A percentile compares a stretch with the other conserved stretches of the same genome.
Conservation (phyloP, 2,888 invertebrate species). For the Mycalesis mineus region DNA sequence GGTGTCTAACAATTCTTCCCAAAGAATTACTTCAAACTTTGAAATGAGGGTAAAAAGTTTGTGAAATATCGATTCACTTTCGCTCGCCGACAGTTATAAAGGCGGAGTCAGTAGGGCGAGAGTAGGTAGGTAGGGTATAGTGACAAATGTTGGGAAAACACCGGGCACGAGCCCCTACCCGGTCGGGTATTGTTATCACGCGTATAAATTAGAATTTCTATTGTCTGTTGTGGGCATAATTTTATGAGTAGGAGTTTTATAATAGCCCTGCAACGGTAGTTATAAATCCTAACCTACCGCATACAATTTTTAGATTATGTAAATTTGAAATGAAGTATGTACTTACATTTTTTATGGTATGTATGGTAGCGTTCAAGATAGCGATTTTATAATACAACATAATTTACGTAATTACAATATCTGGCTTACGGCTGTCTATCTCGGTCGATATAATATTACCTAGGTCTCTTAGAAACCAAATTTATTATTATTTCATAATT, state of each 20-base stretch:
- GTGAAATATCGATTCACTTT: slow-evolving; percentile 19
- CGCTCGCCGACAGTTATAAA: slow-evolving; percentile 13
- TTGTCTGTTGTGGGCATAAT: slow-evolving; percentile 6
- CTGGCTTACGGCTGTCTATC: no score
- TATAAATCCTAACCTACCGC: no score
- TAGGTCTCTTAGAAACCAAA: no score
- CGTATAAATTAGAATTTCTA: slow-evolving; percentile 8
- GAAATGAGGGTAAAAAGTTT: slow-evolving; percentile 11
- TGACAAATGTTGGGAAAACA: slow-evolving; percentile 15
- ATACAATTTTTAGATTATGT: no score
- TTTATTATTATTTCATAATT: no score
- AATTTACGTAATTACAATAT: no score
- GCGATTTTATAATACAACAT: no score
- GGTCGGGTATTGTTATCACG: neutral
- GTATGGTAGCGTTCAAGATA: no score
- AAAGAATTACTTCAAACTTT: neutral
- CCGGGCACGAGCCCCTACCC: neutral
- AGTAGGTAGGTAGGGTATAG: neutral
- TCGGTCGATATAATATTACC: no score
- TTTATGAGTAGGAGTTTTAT: neutral
- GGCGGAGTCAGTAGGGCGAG: slow-evolving; percentile 9
- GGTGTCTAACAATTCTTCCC: no score
- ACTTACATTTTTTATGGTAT: no score
- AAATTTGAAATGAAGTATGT: no score
- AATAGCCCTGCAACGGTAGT: neutral